Conservation (phyloP, 1,140 invertebrate species). For the Dryas iulia region DNA sequence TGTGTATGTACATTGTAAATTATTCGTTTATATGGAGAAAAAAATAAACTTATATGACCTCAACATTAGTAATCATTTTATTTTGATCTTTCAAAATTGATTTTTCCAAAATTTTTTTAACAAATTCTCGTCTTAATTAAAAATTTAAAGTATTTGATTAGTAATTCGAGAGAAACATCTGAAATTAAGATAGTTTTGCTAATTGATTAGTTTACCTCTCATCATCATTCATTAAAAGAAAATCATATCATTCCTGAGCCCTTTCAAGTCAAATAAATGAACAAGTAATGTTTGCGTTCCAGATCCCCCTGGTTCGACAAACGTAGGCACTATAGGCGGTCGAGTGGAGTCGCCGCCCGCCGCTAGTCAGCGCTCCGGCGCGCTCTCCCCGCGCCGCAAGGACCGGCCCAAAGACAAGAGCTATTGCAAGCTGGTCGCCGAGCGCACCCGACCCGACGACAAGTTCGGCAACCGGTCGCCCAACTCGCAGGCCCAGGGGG, state of each 20-base stretch:
- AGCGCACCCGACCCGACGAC: constrained; percentile 61
- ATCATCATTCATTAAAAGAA: background rate
- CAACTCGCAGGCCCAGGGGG: constrained; percentile 83
- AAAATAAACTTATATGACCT: constrained; percentile 34
- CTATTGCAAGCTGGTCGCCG: constrained; percentile 79
- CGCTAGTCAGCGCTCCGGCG: constrained; percentile 41
- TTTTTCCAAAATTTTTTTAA: background rate
- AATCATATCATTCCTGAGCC: background rate
- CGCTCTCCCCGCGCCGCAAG: constrained; percentile 61
- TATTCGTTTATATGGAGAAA: constrained; percentile 27
- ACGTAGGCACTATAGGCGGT: constrained; percentile 81
- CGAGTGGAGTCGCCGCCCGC: constrained; percentile 49
- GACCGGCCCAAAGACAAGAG: constrained; percentile 80
- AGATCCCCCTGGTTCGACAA: constrained; percentile 82
- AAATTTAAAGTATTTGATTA: background rate
- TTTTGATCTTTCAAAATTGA: constrained; percentile 24
- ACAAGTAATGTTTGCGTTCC: constrained; percentile 49
- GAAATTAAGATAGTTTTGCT: background rate
- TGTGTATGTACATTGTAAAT: constrained; percentile 28
- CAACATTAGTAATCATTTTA: constrained; percentile 34
- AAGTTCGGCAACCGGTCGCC: constrained; percentile 77
- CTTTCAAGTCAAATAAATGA: constrained; percentile 17
- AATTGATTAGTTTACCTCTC: background rate
- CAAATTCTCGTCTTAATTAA: background rate
- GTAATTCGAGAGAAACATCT: background rate